Conservation (phyloP, 2,113 vertebrate genomes). For the Mormoops blainvillei region DNA sequence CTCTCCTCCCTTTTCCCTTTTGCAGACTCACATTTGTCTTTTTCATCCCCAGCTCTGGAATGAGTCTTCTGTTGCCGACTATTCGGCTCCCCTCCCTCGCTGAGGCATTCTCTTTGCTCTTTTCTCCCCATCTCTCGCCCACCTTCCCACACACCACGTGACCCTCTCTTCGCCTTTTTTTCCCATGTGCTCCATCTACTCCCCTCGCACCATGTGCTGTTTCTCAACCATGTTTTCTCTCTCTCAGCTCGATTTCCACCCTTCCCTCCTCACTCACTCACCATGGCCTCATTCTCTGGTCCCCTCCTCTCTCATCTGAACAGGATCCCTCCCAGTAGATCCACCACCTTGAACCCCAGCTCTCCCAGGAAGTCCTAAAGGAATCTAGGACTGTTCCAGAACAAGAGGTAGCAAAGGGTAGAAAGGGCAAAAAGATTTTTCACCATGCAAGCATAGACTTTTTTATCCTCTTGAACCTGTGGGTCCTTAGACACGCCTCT, state of each 20-base stretch:
- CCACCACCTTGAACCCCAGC: neutral
- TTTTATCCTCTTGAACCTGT: neutral
- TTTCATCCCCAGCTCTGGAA: neutral
- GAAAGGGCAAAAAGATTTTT: neutral
- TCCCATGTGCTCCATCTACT: no score
- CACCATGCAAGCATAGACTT: neutral
- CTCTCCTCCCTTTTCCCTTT: no score
- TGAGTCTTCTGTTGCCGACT: neutral
- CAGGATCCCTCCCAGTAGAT: neutral
- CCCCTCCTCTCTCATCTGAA: neutral
- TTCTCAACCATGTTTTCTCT: neutral
- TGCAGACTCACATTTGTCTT: neutral
- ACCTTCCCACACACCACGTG: no score
- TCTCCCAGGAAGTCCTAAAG: neutral
- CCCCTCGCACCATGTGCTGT: neutral
- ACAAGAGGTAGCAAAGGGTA: neutral
- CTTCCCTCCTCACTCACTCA: neutral
- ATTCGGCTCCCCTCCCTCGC: neutral
- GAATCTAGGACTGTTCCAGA: neutral
- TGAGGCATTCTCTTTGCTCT: neutral
- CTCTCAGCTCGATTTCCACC: neutral
- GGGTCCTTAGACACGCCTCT: no score
- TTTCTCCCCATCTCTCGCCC: neutral
- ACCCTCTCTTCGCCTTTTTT: neutral
- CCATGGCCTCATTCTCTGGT: no score